Percentiles rank a stretch among this genome's conserved stretches.
Evolutionary conservation across 1,140 invertebrate genomes (phyloP).

Genomic region (Bombus vancouverensis): DNA sequence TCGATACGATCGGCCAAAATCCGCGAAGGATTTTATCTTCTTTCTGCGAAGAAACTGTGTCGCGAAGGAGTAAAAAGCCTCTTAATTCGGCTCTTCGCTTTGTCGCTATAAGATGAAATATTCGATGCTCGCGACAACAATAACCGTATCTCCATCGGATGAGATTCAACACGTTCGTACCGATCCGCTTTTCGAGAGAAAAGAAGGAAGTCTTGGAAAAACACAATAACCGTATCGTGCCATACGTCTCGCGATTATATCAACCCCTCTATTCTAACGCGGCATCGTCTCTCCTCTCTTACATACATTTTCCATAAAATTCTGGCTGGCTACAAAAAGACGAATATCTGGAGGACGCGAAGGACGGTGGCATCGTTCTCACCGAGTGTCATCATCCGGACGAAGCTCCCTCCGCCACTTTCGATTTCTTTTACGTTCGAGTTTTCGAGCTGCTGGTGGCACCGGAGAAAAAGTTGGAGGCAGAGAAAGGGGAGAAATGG

Average conservation of each 20-base stretch:
- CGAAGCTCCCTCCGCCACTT: constrained; percentile 21
- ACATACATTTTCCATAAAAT: neutral
- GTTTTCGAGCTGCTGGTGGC: neutral
- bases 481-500: neutral
- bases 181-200: too few species aligned
- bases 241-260: neutral
- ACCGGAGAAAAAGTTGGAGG: neutral
- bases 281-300: neutral
- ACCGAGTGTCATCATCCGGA: neutral
- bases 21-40: neutral
- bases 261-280: neutral
- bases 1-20: too few species aligned
- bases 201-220: too few species aligned
- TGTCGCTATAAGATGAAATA: neutral
- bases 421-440: constrained; percentile 37
- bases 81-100: neutral
- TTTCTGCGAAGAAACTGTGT: neutral
- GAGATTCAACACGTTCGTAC: too few species aligned
- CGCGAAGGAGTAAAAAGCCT: neutral
- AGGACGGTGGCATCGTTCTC: neutral
- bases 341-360: neutral
- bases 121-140: too few species aligned
- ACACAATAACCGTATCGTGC: neutral
- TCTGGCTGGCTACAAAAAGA: neutral
- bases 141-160: too few species aligned